phyloP scores from a whole-genome alignment of 2,797 vertebrate genomes.

The Crotalus adamanteus region DNA sequence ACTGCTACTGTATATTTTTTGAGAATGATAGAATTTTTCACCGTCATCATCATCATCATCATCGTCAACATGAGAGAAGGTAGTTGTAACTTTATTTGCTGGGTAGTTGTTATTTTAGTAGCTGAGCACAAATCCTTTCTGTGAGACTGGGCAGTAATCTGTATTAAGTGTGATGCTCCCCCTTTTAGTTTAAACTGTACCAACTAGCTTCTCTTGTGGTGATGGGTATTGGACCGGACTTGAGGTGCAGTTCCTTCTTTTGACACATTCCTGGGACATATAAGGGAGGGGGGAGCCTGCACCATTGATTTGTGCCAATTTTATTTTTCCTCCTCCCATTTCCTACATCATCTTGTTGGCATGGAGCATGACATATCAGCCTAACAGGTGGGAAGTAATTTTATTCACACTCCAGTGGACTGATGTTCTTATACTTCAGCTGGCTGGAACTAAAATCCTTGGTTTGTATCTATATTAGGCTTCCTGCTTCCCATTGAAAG shows the following conservation, averaged over 20 bases:
- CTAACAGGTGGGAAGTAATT: neutral
- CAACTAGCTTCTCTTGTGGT: neutral
- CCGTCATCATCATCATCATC: neutral
- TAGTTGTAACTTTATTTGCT: neutral
- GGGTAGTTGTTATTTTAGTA: neutral
- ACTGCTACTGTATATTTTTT: neutral
- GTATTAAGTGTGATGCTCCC: neutral
- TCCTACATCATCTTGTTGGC: neutral
- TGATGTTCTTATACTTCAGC: neutral
- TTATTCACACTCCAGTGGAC: neutral
- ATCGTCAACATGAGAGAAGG: neutral
- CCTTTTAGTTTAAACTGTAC: neutral
- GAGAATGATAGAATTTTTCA: constrained; percentile 49
- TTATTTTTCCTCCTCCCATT: neutral
- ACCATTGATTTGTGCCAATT: neutral
- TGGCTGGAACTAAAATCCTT: neutral
- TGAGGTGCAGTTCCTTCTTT: neutral
- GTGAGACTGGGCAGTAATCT: neutral
- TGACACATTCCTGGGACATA: neutral
- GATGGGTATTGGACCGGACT: neutral
- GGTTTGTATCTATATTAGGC: neutral
- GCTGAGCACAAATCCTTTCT: neutral
- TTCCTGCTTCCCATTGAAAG: neutral
- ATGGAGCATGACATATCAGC: neutral
- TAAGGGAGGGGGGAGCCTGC: neutral